phyloP scores from a whole-genome alignment of 2,113 vertebrate species.

The Nettapus auritus region DNA sequence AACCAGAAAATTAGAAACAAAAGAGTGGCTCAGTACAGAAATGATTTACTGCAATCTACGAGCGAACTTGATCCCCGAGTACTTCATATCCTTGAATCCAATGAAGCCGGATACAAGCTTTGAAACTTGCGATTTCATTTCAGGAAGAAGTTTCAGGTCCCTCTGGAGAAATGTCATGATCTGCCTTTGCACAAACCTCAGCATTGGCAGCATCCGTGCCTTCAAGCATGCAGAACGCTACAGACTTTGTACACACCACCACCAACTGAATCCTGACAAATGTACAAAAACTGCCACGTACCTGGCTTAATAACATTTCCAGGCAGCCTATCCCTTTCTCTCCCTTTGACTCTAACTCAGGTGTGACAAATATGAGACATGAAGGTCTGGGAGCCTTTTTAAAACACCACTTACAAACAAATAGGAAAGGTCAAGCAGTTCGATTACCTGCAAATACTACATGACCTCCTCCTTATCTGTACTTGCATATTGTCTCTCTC shows the following conservation, averaged over 20 bases:
- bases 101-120: neutral
- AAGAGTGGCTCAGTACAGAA: conserved; percentile 26
- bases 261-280: neutral
- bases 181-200: neutral
- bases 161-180: neutral
- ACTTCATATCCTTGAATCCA: neutral
- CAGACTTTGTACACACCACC: neutral
- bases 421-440: neutral
- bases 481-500: neutral
- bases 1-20: conserved; percentile 67
- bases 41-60: conserved; percentile 1
- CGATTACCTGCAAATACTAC: neutral
- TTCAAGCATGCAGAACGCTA: neutral
- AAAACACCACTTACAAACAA: neutral
- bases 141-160: neutral
- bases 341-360: neutral
- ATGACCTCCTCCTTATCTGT: neutral
- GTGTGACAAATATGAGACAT: neutral
- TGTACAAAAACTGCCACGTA: neutral
- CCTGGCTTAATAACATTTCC: neutral
- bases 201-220: neutral
- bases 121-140: conserved; percentile 10
- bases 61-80: neutral
- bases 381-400: neutral
- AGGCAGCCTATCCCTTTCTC: neutral